Evolutionary conservation across 2,888 invertebrate genomes (phyloP), one percentile per base, ranked within the genome.

Genomic region (Cyrtodaria siliqua): DNA sequence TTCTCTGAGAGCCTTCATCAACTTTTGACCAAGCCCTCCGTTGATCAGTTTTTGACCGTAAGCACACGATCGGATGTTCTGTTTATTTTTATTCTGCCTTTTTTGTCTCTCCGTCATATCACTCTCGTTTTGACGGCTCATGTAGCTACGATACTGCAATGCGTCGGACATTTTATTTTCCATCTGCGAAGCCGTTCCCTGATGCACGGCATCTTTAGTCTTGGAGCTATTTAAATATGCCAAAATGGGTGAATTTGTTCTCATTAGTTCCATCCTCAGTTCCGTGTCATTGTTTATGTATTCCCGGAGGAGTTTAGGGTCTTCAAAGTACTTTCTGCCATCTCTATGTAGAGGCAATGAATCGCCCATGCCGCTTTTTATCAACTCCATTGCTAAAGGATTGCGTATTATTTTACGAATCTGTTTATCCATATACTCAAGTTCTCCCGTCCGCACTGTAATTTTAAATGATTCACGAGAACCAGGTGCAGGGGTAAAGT

Each of bases 381-480:
- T 59, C 4, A 82, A 20, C 53, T 76, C 67, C 42, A 79, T 52
- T n/a, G 74, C 79, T 9, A 64, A 40, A 18, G 82, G 79, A 62
- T 71, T 62, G 14, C 62, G 74, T 12, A 82, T 49, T 24, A 82
- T 57, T 55, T 74, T 70, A 14, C 77, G 40, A 23, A 82, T 42
- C 40, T 76, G 64, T 49, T 56, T 62, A 38, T 79, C 79, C 18
- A 57, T 4, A 33, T 8, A 33, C 33, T 33, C 33, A 8, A 33
- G 33, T 33, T 33, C 33, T 12, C 12, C 12, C 12, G 33, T 33
- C 4, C 33, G 33, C 33, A 33, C 12, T 4, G 4, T 33, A 4
- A 33, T 12, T 33, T 33, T 33, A 12, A 33, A 33, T 33, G 33
- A 33, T 33, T 12, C 33, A 4, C 4, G 33, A 8, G 33, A 4